Percentiles rank a stretch among this genome's conserved stretches.
Evolutionary conservation across 2,113 vertebrate genomes (phyloP).

Genomic region (Pimephales promelas): DNA sequence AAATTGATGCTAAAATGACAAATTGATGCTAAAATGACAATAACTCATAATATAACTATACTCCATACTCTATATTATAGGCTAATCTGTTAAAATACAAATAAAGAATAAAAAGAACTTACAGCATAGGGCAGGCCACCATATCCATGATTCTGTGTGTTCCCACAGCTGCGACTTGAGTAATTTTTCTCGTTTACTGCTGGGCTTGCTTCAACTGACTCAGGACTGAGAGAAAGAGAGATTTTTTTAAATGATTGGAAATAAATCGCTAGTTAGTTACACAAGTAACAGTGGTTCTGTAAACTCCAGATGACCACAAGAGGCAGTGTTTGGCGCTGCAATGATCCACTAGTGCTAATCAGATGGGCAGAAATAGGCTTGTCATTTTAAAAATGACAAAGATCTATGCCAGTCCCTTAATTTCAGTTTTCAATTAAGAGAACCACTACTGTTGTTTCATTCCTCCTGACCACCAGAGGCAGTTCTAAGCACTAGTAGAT

Average conservation of each 20-base stretch:
- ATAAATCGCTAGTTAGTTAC: not conserved
- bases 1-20: no score
- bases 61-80: no score
- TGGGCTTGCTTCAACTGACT: constrained; percentile 99
- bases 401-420: not conserved
- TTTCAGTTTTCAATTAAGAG: no score
- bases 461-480: no score
- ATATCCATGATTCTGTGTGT: constrained; percentile 95
- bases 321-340: not conserved
- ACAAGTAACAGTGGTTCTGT: not conserved
- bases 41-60: not conserved
- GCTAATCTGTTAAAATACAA: not conserved
- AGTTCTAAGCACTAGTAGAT: no score
- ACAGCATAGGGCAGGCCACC: constrained; percentile 98
- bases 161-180: constrained; percentile 95
- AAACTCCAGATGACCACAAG: constrained; percentile 8
- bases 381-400: not conserved
- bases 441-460: no score
- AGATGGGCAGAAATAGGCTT: no score
- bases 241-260: not conserved
- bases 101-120: constrained; percentile 75
- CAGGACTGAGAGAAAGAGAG: constrained; percentile 83
- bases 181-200: constrained; percentile 98
- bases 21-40: not conserved
- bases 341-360: no score